Conservation (phyloP, 2,797 vertebrate genomes). For the Neomorphus geoffroyi region DNA sequence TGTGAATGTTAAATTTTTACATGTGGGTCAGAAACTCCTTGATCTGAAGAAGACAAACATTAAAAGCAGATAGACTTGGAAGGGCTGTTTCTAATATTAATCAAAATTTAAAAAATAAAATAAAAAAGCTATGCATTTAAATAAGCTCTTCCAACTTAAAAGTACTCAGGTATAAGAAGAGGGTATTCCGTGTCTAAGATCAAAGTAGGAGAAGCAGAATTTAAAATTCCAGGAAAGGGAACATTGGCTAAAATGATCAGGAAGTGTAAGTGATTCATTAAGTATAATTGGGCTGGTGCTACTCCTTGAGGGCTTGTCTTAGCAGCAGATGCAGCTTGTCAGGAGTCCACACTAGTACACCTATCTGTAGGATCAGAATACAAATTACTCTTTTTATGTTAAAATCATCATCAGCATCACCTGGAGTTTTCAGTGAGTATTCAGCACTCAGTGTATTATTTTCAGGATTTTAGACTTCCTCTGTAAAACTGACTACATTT, state of each 20-base stretch:
- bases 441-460: not conserved
- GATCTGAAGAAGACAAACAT: not conserved
- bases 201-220: not conserved
- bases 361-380: not conserved
- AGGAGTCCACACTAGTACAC: not conserved
- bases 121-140: not conserved
- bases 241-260: conserved; percentile 15
- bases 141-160: not conserved
- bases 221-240: conserved; percentile 26
- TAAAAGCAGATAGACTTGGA: not conserved
- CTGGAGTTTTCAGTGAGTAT: not conserved
- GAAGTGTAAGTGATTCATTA: conserved; percentile 26
- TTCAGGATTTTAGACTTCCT: not conserved
- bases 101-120: not conserved
- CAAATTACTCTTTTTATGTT: not conserved
- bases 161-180: not conserved
- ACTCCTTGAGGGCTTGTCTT: not conserved
- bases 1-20: not conserved
- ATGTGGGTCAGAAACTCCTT: not conserved
- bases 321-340: not conserved
- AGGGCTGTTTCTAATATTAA: not conserved
- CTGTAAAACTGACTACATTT: not conserved
- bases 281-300: conserved; percentile 2
- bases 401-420: not conserved
- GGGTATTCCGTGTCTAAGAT: not conserved